Conservation (phyloP, 1,140 invertebrate genomes). For the Mesaphorura yosii region DNA sequence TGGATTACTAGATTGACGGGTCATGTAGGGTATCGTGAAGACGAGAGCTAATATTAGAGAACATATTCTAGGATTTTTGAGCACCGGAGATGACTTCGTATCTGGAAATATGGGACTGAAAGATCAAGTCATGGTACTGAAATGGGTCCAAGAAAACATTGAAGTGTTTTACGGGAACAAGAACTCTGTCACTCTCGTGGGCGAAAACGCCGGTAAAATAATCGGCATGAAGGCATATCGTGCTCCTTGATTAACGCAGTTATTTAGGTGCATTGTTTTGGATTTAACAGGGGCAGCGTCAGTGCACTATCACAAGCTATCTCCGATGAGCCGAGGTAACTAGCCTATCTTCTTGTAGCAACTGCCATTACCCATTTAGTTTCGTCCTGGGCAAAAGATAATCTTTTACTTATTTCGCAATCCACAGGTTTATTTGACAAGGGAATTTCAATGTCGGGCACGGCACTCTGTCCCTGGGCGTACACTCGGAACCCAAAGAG, state of each 20-base stretch:
- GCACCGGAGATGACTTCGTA: constrained; percentile 8
- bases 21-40: background rate
- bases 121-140: constrained; percentile 12
- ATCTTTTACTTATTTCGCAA: background rate
- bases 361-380: too few relatives aligned
- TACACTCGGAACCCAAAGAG: constrained; percentile 50
- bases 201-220: constrained; percentile 37
- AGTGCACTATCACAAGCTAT: constrained; percentile 23
- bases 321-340: constrained; percentile 19
- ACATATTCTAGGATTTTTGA: constrained; percentile 11
- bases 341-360: background rate
- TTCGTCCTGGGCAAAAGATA: background rate
- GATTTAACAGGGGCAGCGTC: constrained; percentile 5
- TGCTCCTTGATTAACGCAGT: background rate
- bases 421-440: constrained; percentile 48
- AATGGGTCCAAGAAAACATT: constrained; percentile 61
- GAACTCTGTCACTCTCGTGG: constrained; percentile 70
- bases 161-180: constrained; percentile 75
- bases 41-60: background rate
- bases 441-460: constrained; percentile 67
- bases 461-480: constrained; percentile 57
- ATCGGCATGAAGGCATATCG: background rate
- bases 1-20: background rate
- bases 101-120: constrained; percentile 16
- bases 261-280: background rate